Conservation (phyloP, 2,888 invertebrate genomes). For the Aspidiotus rigidus region DNA sequence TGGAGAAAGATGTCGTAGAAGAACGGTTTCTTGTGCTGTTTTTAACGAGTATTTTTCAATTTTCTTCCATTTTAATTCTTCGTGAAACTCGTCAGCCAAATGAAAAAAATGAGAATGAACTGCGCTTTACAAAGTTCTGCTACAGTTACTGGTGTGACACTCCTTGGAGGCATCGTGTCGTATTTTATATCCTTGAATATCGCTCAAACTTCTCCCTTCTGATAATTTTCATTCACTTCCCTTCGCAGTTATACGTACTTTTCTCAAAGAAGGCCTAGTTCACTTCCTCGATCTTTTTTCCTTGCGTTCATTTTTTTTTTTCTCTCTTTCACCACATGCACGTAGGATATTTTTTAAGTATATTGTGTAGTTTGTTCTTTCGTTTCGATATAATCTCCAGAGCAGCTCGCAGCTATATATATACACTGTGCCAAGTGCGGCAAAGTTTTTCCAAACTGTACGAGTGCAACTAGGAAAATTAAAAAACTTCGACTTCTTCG, state of each 20-base stretch:
- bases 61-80: background rate
- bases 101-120: background rate
- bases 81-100: background rate
- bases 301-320: background rate
- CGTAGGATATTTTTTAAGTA: background rate
- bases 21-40: background rate
- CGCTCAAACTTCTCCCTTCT: background rate
- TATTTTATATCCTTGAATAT: background rate
- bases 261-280: no score
- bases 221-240: no score
- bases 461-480: background rate
- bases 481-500: background rate
- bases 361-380: background rate
- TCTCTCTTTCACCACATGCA: background rate
- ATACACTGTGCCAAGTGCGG: background rate
- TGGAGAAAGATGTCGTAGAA: background rate
- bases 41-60: background rate
- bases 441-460: background rate
- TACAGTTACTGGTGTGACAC: background rate
- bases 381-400: background rate
- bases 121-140: slow-evolving; percentile 1
- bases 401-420: background rate
- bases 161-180: slow-evolving; percentile 3
- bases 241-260: no score
- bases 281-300: background rate